These are phyloP conservation scores for Gymnorhina tibicen DNA, from an alignment of 2,113 vertebrate genomes.

Conservation along the genomic window DNA sequence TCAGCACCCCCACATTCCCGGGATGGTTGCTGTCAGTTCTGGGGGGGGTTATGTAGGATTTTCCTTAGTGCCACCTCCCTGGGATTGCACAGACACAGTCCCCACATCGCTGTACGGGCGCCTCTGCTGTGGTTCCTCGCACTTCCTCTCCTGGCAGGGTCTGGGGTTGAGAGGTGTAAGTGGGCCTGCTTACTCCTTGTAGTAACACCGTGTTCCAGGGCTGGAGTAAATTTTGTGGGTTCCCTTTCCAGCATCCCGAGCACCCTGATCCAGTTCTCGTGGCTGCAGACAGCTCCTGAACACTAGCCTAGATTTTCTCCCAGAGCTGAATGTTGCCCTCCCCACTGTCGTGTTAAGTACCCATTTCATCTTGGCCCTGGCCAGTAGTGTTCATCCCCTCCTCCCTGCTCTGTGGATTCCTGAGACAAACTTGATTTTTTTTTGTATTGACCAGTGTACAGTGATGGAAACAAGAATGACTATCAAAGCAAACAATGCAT, in stretches of 20 bases:
- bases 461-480: constrained; percentile 81
- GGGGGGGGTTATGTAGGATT: neutral
- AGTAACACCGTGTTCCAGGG: neutral
- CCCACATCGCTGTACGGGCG: rapidly evolving
- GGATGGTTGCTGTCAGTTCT: neutral
- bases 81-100: neutral
- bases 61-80: neutral
- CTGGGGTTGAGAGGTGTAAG: neutral
- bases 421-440: constrained; percentile 62
- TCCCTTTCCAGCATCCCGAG: neutral
- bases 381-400: constrained; percentile 42
- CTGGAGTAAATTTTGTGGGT: neutral
- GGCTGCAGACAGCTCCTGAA: constrained; percentile 50
- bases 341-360: constrained; percentile 52
- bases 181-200: neutral
- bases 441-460: constrained; percentile 82
- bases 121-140: neutral
- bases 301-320: constrained; percentile 46
- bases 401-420: constrained; percentile 38
- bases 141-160: neutral
- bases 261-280: neutral
- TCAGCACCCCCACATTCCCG: rapidly evolving
- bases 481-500: constrained; percentile 92
- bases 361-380: constrained; percentile 58
- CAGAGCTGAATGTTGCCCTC: constrained; percentile 54